These are phyloP conservation scores for Sebastes dallii DNA, from an alignment of 2,797 vertebrate genomes.

Conservation along the genomic window DNA sequence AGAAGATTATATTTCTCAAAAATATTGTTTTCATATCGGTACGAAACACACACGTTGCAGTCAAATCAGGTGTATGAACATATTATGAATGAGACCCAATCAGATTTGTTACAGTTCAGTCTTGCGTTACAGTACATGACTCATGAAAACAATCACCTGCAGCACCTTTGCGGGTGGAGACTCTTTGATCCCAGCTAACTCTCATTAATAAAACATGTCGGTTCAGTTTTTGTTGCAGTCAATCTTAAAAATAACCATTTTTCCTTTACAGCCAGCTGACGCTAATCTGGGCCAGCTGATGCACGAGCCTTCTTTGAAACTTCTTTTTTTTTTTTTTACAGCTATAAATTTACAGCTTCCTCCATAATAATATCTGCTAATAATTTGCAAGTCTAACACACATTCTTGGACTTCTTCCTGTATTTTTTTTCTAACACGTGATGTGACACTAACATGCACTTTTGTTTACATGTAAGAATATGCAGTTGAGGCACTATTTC, in stretches of 20 bases:
- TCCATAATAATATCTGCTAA: background rate
- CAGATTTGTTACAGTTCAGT: background rate
- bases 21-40: background rate
- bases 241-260: background rate
- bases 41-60: background rate
- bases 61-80: background rate
- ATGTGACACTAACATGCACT: background rate
- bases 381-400: background rate
- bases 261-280: background rate
- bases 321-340: constrained; percentile 1
- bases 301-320: background rate
- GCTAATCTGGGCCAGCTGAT: constrained; percentile 13
- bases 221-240: constrained; percentile 11
- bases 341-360: background rate
- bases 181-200: constrained; percentile 10
- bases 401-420: background rate
- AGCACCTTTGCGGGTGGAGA: constrained; percentile 1
- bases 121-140: background rate
- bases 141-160: constrained; percentile 10
- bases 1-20: background rate
- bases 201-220: constrained; percentile 36
- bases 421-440: background rate
- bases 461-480: background rate
- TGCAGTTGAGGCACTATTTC: background rate
- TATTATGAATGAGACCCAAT: background rate